Conservation (phyloP, 2,113 vertebrate species). For the Eurystomus gularis region DNA sequence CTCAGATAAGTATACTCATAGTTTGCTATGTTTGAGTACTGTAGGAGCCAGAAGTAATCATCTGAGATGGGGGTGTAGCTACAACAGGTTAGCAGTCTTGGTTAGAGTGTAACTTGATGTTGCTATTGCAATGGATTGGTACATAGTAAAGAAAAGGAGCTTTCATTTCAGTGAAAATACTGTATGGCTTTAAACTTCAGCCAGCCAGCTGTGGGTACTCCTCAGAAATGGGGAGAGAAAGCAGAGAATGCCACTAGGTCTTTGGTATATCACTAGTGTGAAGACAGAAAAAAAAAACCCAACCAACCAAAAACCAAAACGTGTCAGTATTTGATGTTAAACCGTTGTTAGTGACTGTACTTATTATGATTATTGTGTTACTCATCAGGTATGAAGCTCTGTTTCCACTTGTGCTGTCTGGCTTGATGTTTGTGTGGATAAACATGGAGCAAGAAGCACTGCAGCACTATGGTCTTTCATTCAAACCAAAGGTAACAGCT, state of each 20-base stretch:
- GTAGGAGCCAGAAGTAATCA: neutral
- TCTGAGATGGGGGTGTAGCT: neutral
- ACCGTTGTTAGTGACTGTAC: neutral
- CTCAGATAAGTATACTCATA: neutral
- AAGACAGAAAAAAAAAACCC: neutral
- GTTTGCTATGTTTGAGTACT: neutral
- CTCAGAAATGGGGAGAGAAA: neutral
- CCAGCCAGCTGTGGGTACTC: neutral
- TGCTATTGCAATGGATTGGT: neutral
- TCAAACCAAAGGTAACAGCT: constrained; percentile 83
- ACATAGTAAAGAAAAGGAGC: neutral
- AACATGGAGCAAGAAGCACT: constrained; percentile 88
- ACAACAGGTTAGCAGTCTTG: neutral
- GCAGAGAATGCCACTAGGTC: neutral
- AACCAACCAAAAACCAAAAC: too few relatives aligned
- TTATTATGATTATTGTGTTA: neutral
- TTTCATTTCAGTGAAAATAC: neutral
- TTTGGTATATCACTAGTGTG: neutral
- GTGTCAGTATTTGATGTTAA: neutral
- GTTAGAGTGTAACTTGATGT: neutral
- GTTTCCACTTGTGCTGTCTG: constrained; percentile 87
- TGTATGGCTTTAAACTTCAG: neutral
- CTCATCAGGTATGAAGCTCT: constrained; percentile 88
- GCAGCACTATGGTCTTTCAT: constrained; percentile 72
- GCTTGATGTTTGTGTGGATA: constrained; percentile 93